Conservation (phyloP, 2,888 invertebrate genomes). For the Coenonympha arcania region DNA sequence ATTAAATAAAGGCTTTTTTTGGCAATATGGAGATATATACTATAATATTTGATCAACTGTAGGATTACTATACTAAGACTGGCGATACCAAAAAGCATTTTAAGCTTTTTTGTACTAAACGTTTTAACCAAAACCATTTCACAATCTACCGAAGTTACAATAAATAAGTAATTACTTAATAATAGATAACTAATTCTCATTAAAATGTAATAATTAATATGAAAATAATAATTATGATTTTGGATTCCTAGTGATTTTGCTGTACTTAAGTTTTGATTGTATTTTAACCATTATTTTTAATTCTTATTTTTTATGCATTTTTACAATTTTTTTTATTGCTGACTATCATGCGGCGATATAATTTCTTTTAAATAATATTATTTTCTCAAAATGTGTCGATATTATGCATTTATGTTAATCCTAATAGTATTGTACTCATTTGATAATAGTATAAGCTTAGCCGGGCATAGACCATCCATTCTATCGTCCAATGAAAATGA, state of each 20-base stretch:
- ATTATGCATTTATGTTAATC: too few relatives aligned
- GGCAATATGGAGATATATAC: not conserved
- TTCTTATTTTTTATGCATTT: not conserved
- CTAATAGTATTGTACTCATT: too few relatives aligned
- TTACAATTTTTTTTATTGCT: not conserved
- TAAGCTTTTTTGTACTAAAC: constrained; percentile 6
- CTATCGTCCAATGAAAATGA: too few relatives aligned
- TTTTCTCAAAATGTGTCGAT: too few relatives aligned
- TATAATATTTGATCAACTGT: not conserved
- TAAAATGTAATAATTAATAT: too few relatives aligned
- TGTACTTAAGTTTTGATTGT: constrained; percentile 2
- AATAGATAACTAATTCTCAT: too few relatives aligned
- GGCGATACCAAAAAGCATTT: constrained; percentile 22
- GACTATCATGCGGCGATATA: too few relatives aligned
- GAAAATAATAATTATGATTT: not conserved
- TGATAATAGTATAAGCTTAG: too few relatives aligned
- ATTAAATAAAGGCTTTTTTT: not conserved
- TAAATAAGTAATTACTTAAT: too few relatives aligned
- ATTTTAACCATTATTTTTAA: constrained; percentile 1
- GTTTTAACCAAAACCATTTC: not conserved
- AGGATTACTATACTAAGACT: not conserved
- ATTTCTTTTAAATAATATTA: too few relatives aligned
- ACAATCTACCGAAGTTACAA: not conserved
- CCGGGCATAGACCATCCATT: too few relatives aligned
- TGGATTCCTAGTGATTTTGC: not conserved